Evolutionary conservation across 2,797 vertebrate species (phyloP), one percentile per base, ranked within the genome.

Genomic region (Fratercula arctica): DNA sequence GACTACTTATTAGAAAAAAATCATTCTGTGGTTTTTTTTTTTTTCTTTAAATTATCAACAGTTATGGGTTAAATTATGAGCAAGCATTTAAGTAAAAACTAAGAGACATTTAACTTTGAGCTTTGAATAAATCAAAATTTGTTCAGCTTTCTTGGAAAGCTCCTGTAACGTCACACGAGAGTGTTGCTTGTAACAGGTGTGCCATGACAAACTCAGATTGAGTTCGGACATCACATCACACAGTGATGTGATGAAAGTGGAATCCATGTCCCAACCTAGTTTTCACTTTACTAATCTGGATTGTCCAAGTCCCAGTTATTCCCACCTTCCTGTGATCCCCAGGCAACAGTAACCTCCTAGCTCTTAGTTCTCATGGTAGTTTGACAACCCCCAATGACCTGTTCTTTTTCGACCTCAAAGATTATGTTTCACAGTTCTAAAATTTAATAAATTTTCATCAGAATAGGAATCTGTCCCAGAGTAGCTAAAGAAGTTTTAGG

Each of bases 41-140:
- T 41, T 63, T 51, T 6, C 13, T 83, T 68, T 53, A 53, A 33
- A 28, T 11, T 41, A 39, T 33, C 13, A 64, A 3, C 14, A 51
- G 2, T 46, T 57, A n/a, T 8, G 7, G 24, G 37, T 29, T 54
- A 48, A 90, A 77, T 66, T n/a, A 41, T 0, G 0, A 57, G 11
- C 9, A 78, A 45, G 3, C 12, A 20, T 35, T 79, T 76, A 59
- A 33, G 28, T 11, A 6, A 57, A 45, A 83, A 29, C 5, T 56
- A 21, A 41, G 28, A 67, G 8, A 2, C 0, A 67, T 70, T 59
- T 69, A n/a, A 2, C 3, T 80, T 83, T 93, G 31, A 39, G 23
- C 20, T 16, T 41, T 69, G 20, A 66, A 69, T 31, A 68, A 59
- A 56, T 1, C 14, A 43, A 67, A 54, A 31, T 7, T 74, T 67